Conservation (phyloP, 2,888 invertebrate species). For the Tipula vernalis region DNA sequence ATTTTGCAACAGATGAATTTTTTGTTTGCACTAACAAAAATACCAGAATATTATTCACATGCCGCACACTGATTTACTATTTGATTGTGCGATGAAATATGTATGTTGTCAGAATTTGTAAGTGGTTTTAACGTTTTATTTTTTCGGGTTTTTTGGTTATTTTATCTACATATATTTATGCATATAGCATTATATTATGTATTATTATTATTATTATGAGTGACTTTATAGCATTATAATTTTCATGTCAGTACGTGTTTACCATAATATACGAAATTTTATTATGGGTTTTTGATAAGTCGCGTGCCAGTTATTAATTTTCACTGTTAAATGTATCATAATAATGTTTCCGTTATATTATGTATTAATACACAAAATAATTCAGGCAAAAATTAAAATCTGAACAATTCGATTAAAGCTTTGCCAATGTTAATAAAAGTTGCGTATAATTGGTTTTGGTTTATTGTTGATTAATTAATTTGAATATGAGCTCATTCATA, state of each 20-base stretch:
- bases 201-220: not conserved
- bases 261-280: not conserved
- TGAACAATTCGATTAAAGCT: too few species aligned
- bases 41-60: not conserved
- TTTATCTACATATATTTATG: not conserved
- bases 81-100: not conserved
- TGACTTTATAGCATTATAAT: not conserved
- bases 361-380: too few species aligned
- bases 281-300: not conserved
- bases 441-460: too few species aligned
- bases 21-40: not conserved
- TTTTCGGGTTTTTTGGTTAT: not conserved
- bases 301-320: not conserved
- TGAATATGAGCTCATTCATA: too few species aligned
- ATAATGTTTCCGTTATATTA: not conserved
- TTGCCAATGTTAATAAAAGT: too few species aligned
- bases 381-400: too few species aligned
- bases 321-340: not conserved
- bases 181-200: not conserved
- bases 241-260: not conserved
- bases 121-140: not conserved
- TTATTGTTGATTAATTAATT: too few species aligned
- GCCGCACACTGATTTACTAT: not conserved
- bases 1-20: not conserved
- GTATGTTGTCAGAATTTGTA: not conserved